Evolutionary conservation across 2,888 invertebrate species (phyloP).

Genomic region (Orchesella flavescens): DNA sequence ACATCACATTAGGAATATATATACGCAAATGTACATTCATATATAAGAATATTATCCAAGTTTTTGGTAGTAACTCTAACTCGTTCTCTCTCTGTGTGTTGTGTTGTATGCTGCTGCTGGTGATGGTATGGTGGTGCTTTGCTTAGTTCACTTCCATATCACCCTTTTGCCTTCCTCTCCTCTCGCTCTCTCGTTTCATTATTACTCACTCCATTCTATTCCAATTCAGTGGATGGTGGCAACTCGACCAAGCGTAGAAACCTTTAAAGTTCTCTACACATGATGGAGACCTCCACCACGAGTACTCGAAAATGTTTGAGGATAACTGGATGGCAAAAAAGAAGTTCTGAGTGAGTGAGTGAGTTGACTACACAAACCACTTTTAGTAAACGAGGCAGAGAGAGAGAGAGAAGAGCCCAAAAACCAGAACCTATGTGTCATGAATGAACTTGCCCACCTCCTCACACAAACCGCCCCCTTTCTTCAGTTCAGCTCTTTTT

Average conservation of each 20-base stretch:
- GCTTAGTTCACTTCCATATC: constrained; percentile 48
- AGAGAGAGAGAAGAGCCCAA: constrained; percentile 24
- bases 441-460: constrained; percentile 67
- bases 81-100: constrained; percentile 37
- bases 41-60: too few species aligned
- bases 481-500: constrained; percentile 16
- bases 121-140: constrained; percentile 22
- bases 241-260: constrained; percentile 1
- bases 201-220: constrained; percentile 49
- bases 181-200: constrained; percentile 38
- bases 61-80: neutral
- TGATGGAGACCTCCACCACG: neutral
- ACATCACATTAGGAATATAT: neutral
- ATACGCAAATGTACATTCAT: neutral
- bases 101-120: constrained; percentile 8
- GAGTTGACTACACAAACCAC: constrained; percentile 9
- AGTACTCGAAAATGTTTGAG: constrained; percentile 8
- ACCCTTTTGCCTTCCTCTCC: constrained; percentile 44
- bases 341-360: neutral
- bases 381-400: neutral
- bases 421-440: constrained; percentile 63
- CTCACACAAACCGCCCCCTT: constrained; percentile 36
- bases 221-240: constrained; percentile 25
- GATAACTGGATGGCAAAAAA: constrained; percentile 18
- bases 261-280: neutral